phyloP scores from a whole-genome alignment of 1,140 invertebrate genomes.

The Dermatophagoides farinae region DNA sequence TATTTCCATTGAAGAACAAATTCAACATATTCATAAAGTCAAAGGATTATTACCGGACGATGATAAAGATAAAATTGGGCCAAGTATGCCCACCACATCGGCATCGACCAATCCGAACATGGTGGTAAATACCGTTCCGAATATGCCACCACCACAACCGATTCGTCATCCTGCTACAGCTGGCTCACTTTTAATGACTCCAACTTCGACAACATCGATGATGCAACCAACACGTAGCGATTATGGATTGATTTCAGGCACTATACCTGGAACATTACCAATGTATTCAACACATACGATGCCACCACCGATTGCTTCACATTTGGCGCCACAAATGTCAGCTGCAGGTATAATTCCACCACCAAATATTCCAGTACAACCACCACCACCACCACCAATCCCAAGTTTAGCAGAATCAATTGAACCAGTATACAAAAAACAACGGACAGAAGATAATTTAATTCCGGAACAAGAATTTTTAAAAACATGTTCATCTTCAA shows the following conservation, averaged over 20 bases:
- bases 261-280: not conserved
- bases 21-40: conserved; percentile 82
- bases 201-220: not conserved
- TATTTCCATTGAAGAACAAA: conserved; percentile 88
- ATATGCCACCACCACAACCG: not conserved
- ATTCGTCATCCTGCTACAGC: not conserved
- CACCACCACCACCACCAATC: not conserved
- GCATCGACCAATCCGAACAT: not conserved
- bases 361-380: conserved; percentile 3
- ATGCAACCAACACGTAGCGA: not conserved
- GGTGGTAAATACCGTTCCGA: not conserved
- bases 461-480: conserved; percentile 69
- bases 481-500: conserved; percentile 39
- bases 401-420: conserved; percentile 14
- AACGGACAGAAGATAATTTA: conserved; percentile 73
- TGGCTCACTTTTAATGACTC: not conserved
- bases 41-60: conserved; percentile 80
- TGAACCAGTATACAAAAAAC: conserved; percentile 65
- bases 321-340: conserved; percentile 10
- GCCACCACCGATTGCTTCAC: conserved; percentile 1
- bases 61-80: conserved; percentile 53
- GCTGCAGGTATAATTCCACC: conserved; percentile 6
- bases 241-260: no score
- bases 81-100: conserved; percentile 21
- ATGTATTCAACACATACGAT: not conserved